Evolutionary conservation across 2,113 vertebrate species (phyloP).

Genomic region (Collichthys lucidus): DNA sequence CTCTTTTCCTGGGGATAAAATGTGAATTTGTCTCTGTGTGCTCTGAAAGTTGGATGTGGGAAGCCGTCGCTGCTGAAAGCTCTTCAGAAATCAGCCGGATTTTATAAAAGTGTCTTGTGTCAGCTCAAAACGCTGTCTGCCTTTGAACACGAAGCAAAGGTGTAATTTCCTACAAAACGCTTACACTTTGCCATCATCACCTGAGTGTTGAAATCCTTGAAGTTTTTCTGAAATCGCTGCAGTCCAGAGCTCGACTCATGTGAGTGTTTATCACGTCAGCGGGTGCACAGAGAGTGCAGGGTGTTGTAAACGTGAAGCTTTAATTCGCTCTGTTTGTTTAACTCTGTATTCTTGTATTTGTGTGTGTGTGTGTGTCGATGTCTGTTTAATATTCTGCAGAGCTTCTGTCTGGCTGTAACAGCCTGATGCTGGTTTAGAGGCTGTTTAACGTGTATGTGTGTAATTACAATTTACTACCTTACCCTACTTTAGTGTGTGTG

Average conservation of each 20-base stretch:
- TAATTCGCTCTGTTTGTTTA: conserved; percentile 22
- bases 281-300: not conserved
- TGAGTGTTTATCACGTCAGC: conserved; percentile 34
- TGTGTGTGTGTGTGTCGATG: conserved; percentile 1
- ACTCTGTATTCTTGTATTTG: not conserved
- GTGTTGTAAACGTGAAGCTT: conserved; percentile 29
- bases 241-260: not conserved
- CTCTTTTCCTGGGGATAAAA: not conserved
- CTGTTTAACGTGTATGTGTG: conserved; percentile 30
- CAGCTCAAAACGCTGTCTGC: conserved; percentile 34
- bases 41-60: conserved; percentile 6
- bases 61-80: conserved; percentile 7
- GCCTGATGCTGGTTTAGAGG: conserved; percentile 8
- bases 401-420: conserved; percentile 26
- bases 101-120: conserved; percentile 38
- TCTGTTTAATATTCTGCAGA: conserved; percentile 56
- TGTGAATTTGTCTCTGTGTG: not conserved
- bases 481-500: not conserved
- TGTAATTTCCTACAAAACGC: conserved; percentile 45
- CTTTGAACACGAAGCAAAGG: conserved; percentile 14
- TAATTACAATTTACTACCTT: conserved; percentile 30
- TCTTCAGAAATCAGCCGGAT: conserved; percentile 42
- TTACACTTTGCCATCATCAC: conserved; percentile 33
- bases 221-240: conserved; percentile 30
- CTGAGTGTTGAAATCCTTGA: conserved; percentile 54